Evolutionary conservation across 2,797 vertebrate species (phyloP).

Genomic region (Enteromius viviparus): DNA sequence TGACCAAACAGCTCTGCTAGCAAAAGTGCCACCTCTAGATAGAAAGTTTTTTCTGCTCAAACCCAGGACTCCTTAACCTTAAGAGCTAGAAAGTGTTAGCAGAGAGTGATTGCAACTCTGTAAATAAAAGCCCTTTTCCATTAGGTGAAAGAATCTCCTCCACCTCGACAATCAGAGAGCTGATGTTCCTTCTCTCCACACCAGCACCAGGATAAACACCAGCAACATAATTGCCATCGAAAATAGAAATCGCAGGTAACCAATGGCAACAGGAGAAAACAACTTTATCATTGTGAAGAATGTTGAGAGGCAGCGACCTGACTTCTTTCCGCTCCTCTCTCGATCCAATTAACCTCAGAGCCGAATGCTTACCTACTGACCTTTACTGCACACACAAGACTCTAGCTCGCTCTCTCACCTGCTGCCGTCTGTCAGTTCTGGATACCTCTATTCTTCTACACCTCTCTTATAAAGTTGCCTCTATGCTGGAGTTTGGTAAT

Average conservation of each 20-base stretch:
- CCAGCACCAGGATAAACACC: constrained; percentile 67
- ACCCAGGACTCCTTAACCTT: constrained; percentile 31
- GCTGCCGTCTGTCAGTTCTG: constrained; percentile 35
- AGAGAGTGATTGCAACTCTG: constrained; percentile 25
- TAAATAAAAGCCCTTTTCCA: constrained; percentile 35
- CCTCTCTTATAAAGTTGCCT: constrained; percentile 16
- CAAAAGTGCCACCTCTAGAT: constrained; percentile 67
- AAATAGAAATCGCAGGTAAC: constrained; percentile 74
- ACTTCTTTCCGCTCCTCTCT: constrained; percentile 53
- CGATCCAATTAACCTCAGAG: constrained; percentile 61
- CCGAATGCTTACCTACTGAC: constrained; percentile 50
- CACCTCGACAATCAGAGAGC: constrained; percentile 35
- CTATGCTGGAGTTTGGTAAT: constrained; percentile 12
- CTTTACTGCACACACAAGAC: constrained; percentile 37
- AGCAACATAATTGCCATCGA: constrained; percentile 71
- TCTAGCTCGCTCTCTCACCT: constrained; percentile 45
- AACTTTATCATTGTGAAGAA: constrained; percentile 63
- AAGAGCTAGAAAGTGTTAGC: not conserved
- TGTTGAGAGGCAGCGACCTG: constrained; percentile 56
- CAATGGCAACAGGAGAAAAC: constrained; percentile 76
- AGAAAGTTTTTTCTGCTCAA: constrained; percentile 22
- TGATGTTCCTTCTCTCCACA: constrained; percentile 56
- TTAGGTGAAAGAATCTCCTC: constrained; percentile 30
- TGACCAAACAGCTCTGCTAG: constrained; percentile 67
- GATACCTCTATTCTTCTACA: constrained; percentile 25